These are phyloP conservation scores for Metacarcinus magister DNA, from an alignment of 2,888 invertebrate species.

Conservation along the genomic window DNA sequence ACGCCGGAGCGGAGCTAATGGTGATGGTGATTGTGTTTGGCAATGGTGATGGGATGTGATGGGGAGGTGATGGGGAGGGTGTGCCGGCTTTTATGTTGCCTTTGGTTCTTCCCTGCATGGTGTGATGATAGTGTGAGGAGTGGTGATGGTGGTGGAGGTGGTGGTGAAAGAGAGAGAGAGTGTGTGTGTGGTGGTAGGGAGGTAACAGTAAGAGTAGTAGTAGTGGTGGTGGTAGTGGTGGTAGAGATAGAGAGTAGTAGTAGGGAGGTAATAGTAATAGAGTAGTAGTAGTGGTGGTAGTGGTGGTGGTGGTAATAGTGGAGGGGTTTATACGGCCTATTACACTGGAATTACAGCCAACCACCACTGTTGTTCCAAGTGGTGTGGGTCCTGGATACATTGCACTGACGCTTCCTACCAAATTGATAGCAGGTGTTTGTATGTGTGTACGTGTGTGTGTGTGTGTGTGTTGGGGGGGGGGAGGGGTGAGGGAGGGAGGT, in stretches of 20 bases:
- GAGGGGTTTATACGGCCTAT: background rate
- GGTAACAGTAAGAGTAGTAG: background rate
- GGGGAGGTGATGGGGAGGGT: background rate
- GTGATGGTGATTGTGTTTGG: slow-evolving; percentile 49
- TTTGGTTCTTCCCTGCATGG: background rate
- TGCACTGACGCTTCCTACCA: no score
- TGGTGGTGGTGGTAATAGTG: background rate
- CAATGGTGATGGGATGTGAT: background rate
- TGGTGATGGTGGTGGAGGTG: background rate
- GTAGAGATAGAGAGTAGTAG: background rate
- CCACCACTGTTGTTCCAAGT: background rate
- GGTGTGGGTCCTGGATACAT: background rate
- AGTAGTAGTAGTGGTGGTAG: background rate
- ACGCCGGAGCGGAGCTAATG: background rate
- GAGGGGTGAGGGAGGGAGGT: no score
- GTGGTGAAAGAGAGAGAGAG: background rate
- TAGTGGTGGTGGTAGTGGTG: background rate
- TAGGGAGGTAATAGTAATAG: background rate
- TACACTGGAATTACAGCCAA: background rate
- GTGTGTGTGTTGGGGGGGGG: no score
- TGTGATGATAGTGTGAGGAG: background rate
- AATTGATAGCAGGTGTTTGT: no score
- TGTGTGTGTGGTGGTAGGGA: background rate
- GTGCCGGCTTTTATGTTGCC: background rate
- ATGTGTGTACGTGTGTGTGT: no score